These are phyloP conservation scores for Hippolais icterina DNA, from an alignment of 2,113 vertebrate species.

Conservation along the genomic window DNA sequence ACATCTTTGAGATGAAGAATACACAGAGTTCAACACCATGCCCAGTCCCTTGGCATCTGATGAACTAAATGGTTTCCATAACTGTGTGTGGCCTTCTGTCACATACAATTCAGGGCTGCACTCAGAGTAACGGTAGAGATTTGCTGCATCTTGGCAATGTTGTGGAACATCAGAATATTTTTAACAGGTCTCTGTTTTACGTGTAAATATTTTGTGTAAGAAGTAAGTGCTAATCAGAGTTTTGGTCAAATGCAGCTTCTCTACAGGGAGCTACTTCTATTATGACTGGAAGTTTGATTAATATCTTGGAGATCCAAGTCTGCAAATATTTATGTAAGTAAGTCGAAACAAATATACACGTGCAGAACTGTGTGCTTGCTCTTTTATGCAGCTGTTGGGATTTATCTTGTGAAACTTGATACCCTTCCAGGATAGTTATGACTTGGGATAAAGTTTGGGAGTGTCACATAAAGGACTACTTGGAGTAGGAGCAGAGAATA, in stretches of 20 bases:
- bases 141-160: not conserved
- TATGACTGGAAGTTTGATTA: not conserved
- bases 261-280: not conserved
- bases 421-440: not conserved
- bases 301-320: not conserved
- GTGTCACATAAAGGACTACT: not conserved
- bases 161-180: conserved; percentile 21
- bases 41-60: not conserved
- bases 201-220: conserved; percentile 59
- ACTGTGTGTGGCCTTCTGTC: not conserved
- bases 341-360: not conserved
- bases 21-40: not conserved
- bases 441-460: not conserved
- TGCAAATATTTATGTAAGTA: not conserved
- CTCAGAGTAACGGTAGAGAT: not conserved
- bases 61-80: not conserved
- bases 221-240: not conserved
- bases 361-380: not conserved
- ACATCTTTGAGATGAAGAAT: not conserved
- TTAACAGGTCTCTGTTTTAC: conserved; percentile 55
- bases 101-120: not conserved
- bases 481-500: not conserved
- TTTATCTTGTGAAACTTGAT: conserved; percentile 2
- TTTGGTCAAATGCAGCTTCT: not conserved
- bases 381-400: not conserved